Base-by-base conservation (phyloP, 2,888 invertebrate genomes). In the Ophion ellenae region DNA sequence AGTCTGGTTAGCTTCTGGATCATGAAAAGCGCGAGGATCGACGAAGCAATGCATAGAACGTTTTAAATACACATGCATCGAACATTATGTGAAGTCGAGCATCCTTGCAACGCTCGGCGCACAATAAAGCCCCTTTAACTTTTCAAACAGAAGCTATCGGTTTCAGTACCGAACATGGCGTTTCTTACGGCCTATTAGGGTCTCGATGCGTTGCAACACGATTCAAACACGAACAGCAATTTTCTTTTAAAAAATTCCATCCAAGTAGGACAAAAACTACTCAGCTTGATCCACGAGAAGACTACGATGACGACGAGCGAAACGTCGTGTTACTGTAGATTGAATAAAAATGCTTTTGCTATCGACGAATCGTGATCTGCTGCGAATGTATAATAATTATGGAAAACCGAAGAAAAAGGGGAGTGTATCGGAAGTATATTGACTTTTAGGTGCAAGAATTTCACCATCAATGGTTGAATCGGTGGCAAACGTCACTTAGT, bases 141-240 rank as follows among this genome's bases (percentile, higher is more conserved):
- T 47, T 10, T 7, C 20, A 17, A 53, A 53, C 36, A 69, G 17
- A 61, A 45, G 0, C 0, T 4, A 14, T 7, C 66, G 47, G 53
- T 73, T 47, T 53, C 11, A 53, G 14, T 28, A 40, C 53, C 0
- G 36, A 57, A 53, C 64, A 73, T 92, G 93, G 89, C 89, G 1
- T 3, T 90, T 0, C 3, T 92, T 14, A 92, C 90, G 0, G 47
- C 79, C 5, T 86, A 88, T 64, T 91, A 90, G 92, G 89, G 87
- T 24, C 80, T 91, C 11, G 92, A 76, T 76, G 24, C 76, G 24
- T 53, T 20, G 63, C 20, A 71, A 53, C 59, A 20, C 53, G 69
- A 71, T 53, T 57, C 20, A 5, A 83, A 73, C 80, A 80, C 80
- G 85, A 86, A 80, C 67, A 11, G 74, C 69, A 83, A 83, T 82